Conservation (phyloP, 2,888 invertebrate species). For the Parnassius glacialis region DNA sequence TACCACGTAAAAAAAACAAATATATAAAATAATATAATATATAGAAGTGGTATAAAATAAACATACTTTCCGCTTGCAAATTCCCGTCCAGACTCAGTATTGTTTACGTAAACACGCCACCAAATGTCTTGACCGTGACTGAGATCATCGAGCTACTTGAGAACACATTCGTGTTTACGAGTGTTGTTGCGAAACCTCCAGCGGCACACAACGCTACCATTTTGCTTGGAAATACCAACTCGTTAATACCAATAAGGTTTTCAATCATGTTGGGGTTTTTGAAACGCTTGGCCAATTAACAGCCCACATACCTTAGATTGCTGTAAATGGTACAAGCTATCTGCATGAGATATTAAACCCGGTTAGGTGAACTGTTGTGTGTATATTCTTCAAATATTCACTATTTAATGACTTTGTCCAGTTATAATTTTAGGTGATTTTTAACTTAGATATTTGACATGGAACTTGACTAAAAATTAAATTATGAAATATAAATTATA, state of each 20-base stretch:
- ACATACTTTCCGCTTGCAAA: conserved; percentile 3
- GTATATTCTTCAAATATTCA: too few species aligned
- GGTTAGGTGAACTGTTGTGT: too few species aligned
- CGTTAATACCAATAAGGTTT: conserved; percentile 5
- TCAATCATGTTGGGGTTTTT: neutral
- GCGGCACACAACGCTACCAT: neutral
- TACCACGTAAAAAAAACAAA: too few species aligned
- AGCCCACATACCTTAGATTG: conserved; percentile 7
- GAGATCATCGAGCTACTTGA: conserved; percentile 17
- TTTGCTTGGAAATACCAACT: conserved; percentile 4
- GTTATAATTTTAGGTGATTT: too few species aligned
- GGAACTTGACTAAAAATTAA: too few species aligned
- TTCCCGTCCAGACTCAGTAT: conserved; percentile 12
- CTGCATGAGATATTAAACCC: neutral
- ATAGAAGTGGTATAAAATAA: too few species aligned
- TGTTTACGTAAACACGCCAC: conserved; percentile 19
- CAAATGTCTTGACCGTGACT: conserved; percentile 25
- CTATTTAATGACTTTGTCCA: too few species aligned
- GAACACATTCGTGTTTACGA: conserved; percentile 4
- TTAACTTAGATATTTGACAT: too few species aligned
- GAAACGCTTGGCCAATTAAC: neutral
- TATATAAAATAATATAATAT: too few species aligned
- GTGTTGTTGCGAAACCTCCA: conserved; percentile 15
- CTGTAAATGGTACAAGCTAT: neutral
- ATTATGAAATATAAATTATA: too few species aligned